phyloP scores from a whole-genome alignment of 2,113 vertebrate species.

The Odobenus rosmarus region DNA sequence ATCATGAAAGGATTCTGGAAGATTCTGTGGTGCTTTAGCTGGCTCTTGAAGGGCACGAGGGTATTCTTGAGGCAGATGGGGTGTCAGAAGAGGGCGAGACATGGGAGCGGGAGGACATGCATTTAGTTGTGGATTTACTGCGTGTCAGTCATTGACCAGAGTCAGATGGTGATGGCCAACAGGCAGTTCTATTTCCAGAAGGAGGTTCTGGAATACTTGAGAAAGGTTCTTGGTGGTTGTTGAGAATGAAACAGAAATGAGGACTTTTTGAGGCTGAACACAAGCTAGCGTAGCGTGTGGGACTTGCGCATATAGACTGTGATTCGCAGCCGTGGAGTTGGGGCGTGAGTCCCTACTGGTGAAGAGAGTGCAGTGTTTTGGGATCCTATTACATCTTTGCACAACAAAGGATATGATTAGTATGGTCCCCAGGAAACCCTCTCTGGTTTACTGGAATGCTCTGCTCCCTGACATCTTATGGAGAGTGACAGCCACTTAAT shows the following conservation, averaged over 20 bases:
- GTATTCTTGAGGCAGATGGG: not conserved
- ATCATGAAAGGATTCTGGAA: not conserved
- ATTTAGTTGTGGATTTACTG: not conserved
- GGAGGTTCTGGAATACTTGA: not conserved
- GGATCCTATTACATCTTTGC: not conserved
- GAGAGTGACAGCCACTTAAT: not conserved
- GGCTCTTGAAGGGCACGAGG: not conserved
- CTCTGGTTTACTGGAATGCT: not conserved
- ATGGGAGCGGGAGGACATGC: too few species aligned
- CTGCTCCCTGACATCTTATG: not conserved
- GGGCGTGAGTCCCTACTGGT: not conserved
- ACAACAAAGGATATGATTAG: not conserved
- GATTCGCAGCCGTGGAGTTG: not conserved
- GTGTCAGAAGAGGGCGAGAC: not conserved
- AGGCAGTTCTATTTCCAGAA: not conserved
- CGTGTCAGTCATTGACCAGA: not conserved
- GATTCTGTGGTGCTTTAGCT: not conserved
- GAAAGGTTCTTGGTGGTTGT: not conserved
- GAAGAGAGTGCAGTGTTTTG: not conserved
- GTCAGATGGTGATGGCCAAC: not conserved
- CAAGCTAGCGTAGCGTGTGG: fast-evolving
- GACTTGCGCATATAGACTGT: not conserved
- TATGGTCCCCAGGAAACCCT: not conserved
- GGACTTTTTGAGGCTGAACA: not conserved
- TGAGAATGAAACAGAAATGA: not conserved